Base-by-base conservation (phyloP, 2,797 vertebrate genomes). In the Mus spretus region DNA sequence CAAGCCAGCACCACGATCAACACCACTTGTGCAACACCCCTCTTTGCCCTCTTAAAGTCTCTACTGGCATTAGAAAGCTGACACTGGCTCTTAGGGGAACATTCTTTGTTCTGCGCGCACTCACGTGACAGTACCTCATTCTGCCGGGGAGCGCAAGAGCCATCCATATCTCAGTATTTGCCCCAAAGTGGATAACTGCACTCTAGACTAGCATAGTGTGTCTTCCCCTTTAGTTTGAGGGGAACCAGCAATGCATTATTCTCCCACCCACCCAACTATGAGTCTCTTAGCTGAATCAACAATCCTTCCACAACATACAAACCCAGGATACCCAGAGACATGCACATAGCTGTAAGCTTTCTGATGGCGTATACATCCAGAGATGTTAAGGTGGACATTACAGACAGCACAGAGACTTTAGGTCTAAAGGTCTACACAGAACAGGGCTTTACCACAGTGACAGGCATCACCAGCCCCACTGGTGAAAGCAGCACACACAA, bases 401-500 rank as follows among this genome's bases (percentile, higher is more conserved):
- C 6, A 63, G 70, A 92, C 1, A 96, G 47, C n/a, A 26, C 75
- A 44, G 96, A 93, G 59, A 85, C 65, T 90, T 94, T 61, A 40
- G 44, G 81, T 44, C 87, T 50, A 67, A 67, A 67, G 70, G 20
- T 78, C 79, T 88, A 75, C 72, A 74, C 9, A 22, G 10, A 95
- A 50, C 75, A 93, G 44, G 67, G 17, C 24, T 6, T 34, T 40
- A 93, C 55, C 65, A 95, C 26, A 91, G 84, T 28, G 72, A 84
- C 24, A 95, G 59, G 55, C 28, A 91, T 82, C 55, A 34, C 59
- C 8, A 94, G 44, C 4, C 50, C 82, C 55, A 91, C 44, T 70
- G 50, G 95, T 90, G 47, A 95, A 95, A 94, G 94, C 57, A 70
- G 89, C 5, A 47, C 55, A 82, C 61, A 17, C 92, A 96, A 90